These are phyloP conservation scores for Cosmorhoe ocellata DNA, from an alignment of 2,888 invertebrate genomes.

Conservation along the genomic window DNA sequence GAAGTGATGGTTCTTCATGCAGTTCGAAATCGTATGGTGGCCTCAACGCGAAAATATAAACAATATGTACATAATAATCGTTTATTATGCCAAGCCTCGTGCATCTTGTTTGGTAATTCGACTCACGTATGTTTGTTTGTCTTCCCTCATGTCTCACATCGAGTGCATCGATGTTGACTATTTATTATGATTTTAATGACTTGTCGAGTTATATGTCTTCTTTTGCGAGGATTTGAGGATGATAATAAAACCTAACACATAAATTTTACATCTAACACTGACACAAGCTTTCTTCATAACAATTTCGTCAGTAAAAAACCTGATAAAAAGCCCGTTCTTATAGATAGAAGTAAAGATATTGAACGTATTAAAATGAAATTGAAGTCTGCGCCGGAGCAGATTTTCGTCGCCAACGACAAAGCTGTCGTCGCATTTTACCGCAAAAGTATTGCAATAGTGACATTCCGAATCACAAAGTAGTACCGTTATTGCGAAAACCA, in stretches of 20 bases:
- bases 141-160: conserved; percentile 58
- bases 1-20: neutral
- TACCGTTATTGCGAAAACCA: conserved; percentile 54
- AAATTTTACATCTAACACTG: too few relatives aligned
- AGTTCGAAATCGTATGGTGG: conserved; percentile 19
- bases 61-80: conserved; percentile 53
- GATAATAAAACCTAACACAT: neutral
- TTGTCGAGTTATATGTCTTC: conserved; percentile 53
- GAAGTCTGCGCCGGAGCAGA: neutral
- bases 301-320: too few relatives aligned
- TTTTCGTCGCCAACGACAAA: conserved; percentile 16
- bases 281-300: too few relatives aligned
- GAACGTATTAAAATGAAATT: conserved; percentile 1
- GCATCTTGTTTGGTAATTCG: conserved; percentile 77
- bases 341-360: neutral
- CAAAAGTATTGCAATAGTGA: conserved; percentile 39
- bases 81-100: conserved; percentile 74
- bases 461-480: conserved; percentile 47
- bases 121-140: conserved; percentile 76
- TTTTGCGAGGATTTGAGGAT: conserved; percentile 60
- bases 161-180: conserved; percentile 62
- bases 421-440: conserved; percentile 28
- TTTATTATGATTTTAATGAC: conserved; percentile 69
- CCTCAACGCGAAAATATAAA: conserved; percentile 55
- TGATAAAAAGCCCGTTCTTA: neutral